Percentiles rank a stretch among this genome's conserved stretches.
Evolutionary conservation across 37 sponge, comb jelly and placozoan genomes (phyloP).

Genomic region (Theonella swinhoei): DNA sequence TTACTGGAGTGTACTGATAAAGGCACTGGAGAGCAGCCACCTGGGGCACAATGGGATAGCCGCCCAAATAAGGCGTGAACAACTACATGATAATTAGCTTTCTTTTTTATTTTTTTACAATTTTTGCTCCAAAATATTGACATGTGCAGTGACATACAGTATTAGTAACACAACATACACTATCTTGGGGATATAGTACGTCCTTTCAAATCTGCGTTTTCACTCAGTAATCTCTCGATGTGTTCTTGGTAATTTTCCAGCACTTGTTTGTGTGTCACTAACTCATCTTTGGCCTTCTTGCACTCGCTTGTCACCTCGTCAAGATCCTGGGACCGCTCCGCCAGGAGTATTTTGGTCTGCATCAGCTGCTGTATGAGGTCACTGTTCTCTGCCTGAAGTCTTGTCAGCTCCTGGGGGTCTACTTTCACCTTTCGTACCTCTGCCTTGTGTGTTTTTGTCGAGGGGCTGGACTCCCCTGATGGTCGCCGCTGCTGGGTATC

Average conservation of each 20-base stretch:
- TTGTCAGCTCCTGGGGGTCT: slow-evolving; percentile 30
- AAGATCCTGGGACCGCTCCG: slow-evolving; percentile 5
- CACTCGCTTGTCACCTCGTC: slow-evolving; percentile 37
- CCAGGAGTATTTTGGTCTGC: slow-evolving; percentile 5
- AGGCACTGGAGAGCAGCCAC: no score
- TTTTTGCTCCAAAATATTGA: no score
- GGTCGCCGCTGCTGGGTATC: not conserved
- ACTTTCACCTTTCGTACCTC: slow-evolving; percentile 31
- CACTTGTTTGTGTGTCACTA: slow-evolving; percentile 47
- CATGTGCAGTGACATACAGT: no score
- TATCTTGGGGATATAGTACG: not conserved
- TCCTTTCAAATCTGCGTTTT: slow-evolving; percentile 12
- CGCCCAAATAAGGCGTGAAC: no score
- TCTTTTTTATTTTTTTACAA: no score
- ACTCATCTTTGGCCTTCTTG: slow-evolving; percentile 30
- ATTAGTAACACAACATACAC: no score
- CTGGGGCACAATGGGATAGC: no score
- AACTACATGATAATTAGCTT: no score
- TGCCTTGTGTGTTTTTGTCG: not conserved
- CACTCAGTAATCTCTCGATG: slow-evolving; percentile 36
- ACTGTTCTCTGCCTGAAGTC: slow-evolving; percentile 12
- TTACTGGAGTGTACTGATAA: no score
- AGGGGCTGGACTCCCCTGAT: not conserved
- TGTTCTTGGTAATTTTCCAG: slow-evolving; percentile 50
- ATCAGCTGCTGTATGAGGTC: slow-evolving; percentile 17